Base-by-base conservation (phyloP, 2,888 invertebrate genomes). In the Amiota minor region DNA sequence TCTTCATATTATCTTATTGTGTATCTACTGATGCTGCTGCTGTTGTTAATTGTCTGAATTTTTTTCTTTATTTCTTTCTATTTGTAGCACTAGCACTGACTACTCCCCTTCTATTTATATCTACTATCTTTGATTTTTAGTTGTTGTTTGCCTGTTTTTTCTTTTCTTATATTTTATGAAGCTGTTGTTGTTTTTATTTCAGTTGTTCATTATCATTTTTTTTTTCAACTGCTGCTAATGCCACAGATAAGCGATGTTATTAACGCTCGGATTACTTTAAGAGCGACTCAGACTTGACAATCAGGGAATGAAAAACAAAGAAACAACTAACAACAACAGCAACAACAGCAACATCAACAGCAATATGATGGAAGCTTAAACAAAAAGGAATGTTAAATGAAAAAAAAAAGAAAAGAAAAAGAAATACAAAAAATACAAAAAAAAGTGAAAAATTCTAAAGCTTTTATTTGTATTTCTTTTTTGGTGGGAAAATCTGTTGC, bases 221-320 rank as follows among this genome's bases (percentile, higher is more conserved):
- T 79, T 73, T 76, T 78, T 79, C n/a, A n/a, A 35, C 6, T 35
- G 81, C 81, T 82, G 80, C 80, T 82, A 81, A 84, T 84, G 84
- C 82, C 80, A 78, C 81, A 83, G 86, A 87, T 87, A 86, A 87
- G 85, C 85, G 81, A 79, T 83, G 82, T 87, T 85, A 86, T 86
- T 86, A 87, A 83, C 85, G 85, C 84, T 86, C 76, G 80, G 83
- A 84, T 82, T 82, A 82, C 80, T 71, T 61, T 47, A 74, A 68
- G 77, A 76, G 67, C 67, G 67, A 68, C 71, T 71, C 75, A 76
- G 67, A 64, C 49, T 53, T 9, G 55, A 47, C 56, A 56, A 67
- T 53, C 85, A 83, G 80, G 11, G 59, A 35, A 35, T 35, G 35
- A 56, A 46, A 59, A 20, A 55, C 64, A 55, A 18, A 46, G 9